Conservation (phyloP, 2,888 invertebrate species). For the Acanthosepion pharaonis region DNA sequence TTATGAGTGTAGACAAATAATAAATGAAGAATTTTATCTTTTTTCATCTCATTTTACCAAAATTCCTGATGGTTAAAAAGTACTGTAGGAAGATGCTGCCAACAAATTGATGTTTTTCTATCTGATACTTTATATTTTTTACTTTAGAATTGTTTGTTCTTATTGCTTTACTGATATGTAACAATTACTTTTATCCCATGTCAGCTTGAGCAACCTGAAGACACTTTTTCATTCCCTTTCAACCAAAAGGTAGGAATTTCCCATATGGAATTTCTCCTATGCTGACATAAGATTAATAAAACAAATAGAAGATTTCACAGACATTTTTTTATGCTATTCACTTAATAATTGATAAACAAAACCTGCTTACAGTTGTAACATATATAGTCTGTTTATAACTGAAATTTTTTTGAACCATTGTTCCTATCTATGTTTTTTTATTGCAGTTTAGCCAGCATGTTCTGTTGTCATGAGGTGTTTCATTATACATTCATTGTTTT, state of each 20-base stretch:
- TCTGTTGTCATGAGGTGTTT: too few relatives aligned
- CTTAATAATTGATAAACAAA: not conserved
- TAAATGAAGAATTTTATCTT: too few relatives aligned
- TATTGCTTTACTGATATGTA: not conserved
- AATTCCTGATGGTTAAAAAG: too few relatives aligned
- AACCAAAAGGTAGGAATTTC: conserved; percentile 16
- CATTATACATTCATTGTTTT: too few relatives aligned
- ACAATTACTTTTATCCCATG: not conserved
- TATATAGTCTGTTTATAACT: not conserved
- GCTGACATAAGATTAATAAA: not conserved
- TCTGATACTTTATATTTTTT: not conserved
- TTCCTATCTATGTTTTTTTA: not conserved
- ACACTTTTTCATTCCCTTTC: not conserved
- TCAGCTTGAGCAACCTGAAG: not conserved
- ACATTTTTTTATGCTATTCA: not conserved
- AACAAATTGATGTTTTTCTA: not conserved
- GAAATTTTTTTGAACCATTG: not conserved
- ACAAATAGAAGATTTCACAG: not conserved
- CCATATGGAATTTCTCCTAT: not conserved
- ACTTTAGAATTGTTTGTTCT: not conserved
- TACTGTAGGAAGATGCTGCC: not conserved
- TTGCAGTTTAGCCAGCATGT: not conserved
- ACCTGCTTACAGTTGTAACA: not conserved
- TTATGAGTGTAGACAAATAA: too few relatives aligned
- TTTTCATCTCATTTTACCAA: too few relatives aligned